Percentiles rank a stretch among this genome's conserved stretches.
These are phyloP conservation scores for Elephas maximus DNA, from an alignment of 2,113 vertebrate species.

Conservation along the genomic window DNA sequence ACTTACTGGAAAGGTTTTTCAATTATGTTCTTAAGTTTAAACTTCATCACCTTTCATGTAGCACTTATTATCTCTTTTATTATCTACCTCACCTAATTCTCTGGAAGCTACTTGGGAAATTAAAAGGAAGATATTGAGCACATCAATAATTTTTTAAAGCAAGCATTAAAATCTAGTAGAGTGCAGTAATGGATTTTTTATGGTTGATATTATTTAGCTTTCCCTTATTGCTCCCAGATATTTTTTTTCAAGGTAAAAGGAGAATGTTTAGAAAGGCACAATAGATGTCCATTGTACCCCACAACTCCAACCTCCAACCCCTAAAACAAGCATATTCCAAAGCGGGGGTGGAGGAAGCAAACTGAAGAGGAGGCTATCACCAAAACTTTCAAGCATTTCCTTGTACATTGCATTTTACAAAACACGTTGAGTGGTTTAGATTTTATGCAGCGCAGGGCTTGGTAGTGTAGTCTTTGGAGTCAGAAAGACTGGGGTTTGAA, in stretches of 20 bases:
- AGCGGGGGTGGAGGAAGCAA: neutral
- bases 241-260: slow-evolving; percentile 59
- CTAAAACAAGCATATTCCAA: neutral
- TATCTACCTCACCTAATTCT: slow-evolving; percentile 65
- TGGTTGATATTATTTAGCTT: slow-evolving; percentile 64
- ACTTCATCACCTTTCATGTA: slow-evolving; percentile 55
- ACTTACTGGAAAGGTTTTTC: slow-evolving; percentile 52
- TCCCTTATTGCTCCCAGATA: slow-evolving; percentile 20
- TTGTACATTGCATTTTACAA: neutral
- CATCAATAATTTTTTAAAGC: slow-evolving; percentile 73
- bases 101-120: slow-evolving; percentile 72
- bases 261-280: slow-evolving; percentile 61
- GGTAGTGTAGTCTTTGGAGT: neutral
- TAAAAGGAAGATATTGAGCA: slow-evolving; percentile 69
- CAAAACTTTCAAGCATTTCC: neutral
- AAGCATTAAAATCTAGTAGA: slow-evolving; percentile 72
- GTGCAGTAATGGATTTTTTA: slow-evolving; percentile 66
- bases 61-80: slow-evolving; percentile 73
- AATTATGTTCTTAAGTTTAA: slow-evolving; percentile 64
- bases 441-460: neutral
- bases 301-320: neutral
- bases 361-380: neutral
- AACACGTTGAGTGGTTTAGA: neutral
- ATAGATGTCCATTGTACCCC: neutral
- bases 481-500: neutral